Evolutionary conservation across 2,113 vertebrate genomes (phyloP).

Genomic region (Corythaeola cristata): DNA sequence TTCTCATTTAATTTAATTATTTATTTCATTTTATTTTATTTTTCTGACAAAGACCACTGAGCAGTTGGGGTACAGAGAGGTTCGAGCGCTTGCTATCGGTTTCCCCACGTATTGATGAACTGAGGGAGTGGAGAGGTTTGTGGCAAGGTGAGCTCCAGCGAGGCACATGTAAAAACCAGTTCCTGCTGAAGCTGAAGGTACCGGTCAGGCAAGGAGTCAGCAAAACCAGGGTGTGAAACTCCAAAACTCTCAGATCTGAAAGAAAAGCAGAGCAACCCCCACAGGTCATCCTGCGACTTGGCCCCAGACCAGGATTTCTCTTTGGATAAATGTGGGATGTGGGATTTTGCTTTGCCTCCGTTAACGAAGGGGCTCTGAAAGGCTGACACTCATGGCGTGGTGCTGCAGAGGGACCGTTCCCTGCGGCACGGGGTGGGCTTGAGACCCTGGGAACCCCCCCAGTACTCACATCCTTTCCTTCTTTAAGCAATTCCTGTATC

Average conservation of each 20-base stretch:
- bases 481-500: rapidly evolving
- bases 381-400: rapidly evolving
- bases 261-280: neutral
- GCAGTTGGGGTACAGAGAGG: neutral
- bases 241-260: neutral
- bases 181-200: neutral
- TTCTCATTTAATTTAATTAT: neutral
- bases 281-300: rapidly evolving
- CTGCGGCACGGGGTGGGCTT: rapidly evolving
- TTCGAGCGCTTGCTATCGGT: neutral
- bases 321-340: rapidly evolving
- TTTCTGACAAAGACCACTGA: neutral
- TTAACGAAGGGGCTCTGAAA: neutral
- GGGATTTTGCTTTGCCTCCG: rapidly evolving
- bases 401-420: neutral
- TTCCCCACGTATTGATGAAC: neutral
- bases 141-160: neutral
- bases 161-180: rapidly evolving
- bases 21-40: neutral
- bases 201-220: neutral
- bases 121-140: neutral
- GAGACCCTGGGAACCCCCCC: rapidly evolving
- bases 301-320: neutral
- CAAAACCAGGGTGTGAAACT: neutral
- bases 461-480: rapidly evolving